These are phyloP conservation scores for Calameuta filiformis DNA, from an alignment of 2,888 invertebrate species.

Conservation along the genomic window DNA sequence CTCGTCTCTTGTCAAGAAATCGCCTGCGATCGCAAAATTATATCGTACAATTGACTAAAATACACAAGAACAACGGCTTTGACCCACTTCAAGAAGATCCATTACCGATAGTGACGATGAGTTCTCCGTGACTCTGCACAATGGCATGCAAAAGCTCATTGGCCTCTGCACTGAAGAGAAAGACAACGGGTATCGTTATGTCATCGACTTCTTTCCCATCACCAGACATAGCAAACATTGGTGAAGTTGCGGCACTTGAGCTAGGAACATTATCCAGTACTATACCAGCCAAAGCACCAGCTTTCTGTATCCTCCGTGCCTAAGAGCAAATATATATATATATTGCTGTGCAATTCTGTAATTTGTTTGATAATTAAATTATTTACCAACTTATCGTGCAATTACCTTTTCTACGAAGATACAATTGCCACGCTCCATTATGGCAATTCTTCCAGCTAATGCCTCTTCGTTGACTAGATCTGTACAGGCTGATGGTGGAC, in stretches of 20 bases:
- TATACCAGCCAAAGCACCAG: slow-evolving; percentile 87
- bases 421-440: slow-evolving; percentile 93
- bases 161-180: slow-evolving; percentile 86
- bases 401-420: slow-evolving; percentile 92
- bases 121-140: slow-evolving; percentile 40
- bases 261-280: slow-evolving; percentile 85
- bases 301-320: slow-evolving; percentile 83
- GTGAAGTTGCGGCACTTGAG: slow-evolving; percentile 79
- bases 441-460: slow-evolving; percentile 79
- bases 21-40: slow-evolving; percentile 36
- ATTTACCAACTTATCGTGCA: background rate
- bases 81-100: slow-evolving; percentile 6
- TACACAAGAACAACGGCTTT: background rate
- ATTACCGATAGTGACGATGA: slow-evolving; percentile 57
- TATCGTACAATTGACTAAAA: background rate
- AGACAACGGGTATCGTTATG: slow-evolving; percentile 90
- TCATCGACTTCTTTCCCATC: slow-evolving; percentile 82
- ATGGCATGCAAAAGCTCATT: slow-evolving; percentile 74
- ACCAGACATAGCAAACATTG: slow-evolving; percentile 96
- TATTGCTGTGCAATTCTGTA: slow-evolving; percentile 2
- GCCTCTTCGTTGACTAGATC: slow-evolving; percentile 71
- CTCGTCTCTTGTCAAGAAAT: slow-evolving; percentile 49
- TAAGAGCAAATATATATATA: slow-evolving; percentile 40
- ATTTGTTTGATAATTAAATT: background rate
- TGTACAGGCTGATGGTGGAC: slow-evolving; percentile 78